Evolutionary conservation across 2,888 invertebrate species (phyloP).

Genomic region (Folsomia candida): DNA sequence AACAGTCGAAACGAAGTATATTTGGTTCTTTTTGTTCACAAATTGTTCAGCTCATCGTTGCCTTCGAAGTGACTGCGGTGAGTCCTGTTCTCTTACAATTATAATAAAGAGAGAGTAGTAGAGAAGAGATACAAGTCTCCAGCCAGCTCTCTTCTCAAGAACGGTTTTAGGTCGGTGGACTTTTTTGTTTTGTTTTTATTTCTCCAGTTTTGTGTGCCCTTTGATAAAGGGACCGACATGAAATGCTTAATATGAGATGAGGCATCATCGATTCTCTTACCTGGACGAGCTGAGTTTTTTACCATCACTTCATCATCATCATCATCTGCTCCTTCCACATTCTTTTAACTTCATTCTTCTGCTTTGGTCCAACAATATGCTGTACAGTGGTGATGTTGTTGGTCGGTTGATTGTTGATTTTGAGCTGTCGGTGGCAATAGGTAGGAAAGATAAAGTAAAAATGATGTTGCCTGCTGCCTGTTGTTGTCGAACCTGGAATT

Average conservation of each 20-base stretch:
- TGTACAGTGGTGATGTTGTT: no score
- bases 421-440: background rate
- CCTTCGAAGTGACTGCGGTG: no score
- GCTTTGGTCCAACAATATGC: background rate
- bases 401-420: background rate
- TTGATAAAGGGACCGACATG: background rate
- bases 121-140: background rate
- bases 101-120: no score
- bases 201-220: background rate
- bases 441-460: background rate
- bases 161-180: background rate
- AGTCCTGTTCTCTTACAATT: no score
- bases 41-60: no score
- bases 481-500: background rate
- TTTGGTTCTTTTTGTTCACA: no score
- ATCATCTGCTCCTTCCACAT: background rate
- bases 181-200: background rate
- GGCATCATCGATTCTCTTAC: background rate
- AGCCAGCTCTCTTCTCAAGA: background rate
- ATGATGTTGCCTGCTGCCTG: background rate
- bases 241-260: background rate
- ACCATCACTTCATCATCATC: no score
- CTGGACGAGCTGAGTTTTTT: no score
- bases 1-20: no score
- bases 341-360: background rate